A percentile compares a stretch with the other conserved stretches of the same genome.
These are phyloP conservation scores for Eriocheir sinensis DNA, from an alignment of 1,140 invertebrate genomes.

Conservation along the genomic window DNA sequence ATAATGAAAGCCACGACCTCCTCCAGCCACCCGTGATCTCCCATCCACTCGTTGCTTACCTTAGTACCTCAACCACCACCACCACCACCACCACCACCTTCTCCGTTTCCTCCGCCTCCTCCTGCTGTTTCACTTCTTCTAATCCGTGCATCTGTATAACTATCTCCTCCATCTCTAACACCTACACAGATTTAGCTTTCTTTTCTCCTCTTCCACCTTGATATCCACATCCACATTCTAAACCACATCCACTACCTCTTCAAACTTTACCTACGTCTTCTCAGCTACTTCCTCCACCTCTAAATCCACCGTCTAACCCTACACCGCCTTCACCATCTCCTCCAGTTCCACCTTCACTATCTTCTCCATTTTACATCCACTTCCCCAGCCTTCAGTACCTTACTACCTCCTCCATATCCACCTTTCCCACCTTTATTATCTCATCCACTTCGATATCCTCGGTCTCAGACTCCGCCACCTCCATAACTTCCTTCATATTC, in stretches of 20 bases:
- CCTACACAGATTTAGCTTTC: background rate
- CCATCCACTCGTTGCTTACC: background rate
- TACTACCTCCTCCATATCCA: too few species aligned
- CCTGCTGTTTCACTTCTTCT: background rate
- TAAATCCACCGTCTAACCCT: background rate
- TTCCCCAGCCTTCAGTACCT: too few species aligned
- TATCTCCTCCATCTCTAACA: background rate
- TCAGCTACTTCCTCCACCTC: background rate
- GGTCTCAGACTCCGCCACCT: too few species aligned
- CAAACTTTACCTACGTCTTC: background rate
- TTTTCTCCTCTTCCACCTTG: too few species aligned
- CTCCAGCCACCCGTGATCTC: too few species aligned
- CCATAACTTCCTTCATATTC: too few species aligned
- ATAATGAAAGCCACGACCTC: too few species aligned
- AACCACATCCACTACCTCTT: background rate
- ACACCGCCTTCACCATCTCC: background rate
- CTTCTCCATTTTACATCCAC: background rate
- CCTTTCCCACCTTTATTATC: too few species aligned
- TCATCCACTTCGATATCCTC: too few species aligned
- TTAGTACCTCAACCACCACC: background rate
- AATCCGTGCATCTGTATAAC: background rate
- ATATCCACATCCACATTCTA: too few species aligned
- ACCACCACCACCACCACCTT: background rate
- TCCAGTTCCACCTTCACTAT: background rate
- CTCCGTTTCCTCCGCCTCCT: background rate